These are phyloP conservation scores for Linnaemya vulpina DNA, from an alignment of 2,888 invertebrate genomes.

Conservation along the genomic window DNA sequence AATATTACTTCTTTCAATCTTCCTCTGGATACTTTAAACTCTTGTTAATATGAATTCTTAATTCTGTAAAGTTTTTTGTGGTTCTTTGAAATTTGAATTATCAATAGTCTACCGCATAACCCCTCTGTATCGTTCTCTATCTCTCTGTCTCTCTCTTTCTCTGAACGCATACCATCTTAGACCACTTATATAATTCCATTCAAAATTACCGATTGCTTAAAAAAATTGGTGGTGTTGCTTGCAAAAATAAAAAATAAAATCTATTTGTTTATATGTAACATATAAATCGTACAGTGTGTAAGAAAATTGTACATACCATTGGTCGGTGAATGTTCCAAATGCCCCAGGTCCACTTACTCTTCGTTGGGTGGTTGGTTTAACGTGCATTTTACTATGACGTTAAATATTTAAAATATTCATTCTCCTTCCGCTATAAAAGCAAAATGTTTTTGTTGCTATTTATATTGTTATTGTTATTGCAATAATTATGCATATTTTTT, in stretches of 20 bases:
- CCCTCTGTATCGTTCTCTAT: too few relatives aligned
- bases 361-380: constrained; percentile 83
- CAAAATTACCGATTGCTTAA: neutral
- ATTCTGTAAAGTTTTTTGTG: neutral
- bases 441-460: constrained; percentile 51
- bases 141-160: too few relatives aligned
- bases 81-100: neutral
- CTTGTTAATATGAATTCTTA: too few relatives aligned
- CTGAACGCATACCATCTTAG: too few relatives aligned
- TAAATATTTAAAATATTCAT: constrained; percentile 69
- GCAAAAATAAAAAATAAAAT: neutral
- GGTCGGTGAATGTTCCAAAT: constrained; percentile 82
- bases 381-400: constrained; percentile 80
- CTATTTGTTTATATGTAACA: neutral
- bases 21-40: too few relatives aligned
- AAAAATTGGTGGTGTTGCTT: constrained; percentile 4
- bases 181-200: too few relatives aligned
- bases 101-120: too few relatives aligned
- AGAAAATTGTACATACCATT: constrained; percentile 78
- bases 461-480: constrained; percentile 26
- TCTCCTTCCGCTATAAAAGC: constrained; percentile 63
- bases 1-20: too few relatives aligned
- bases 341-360: constrained; percentile 83
- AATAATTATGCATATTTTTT: constrained; percentile 39
- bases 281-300: constrained; percentile 1